Evolutionary conservation across 1,140 invertebrate species (phyloP).

Genomic region (Zaprionus vittiger): DNA sequence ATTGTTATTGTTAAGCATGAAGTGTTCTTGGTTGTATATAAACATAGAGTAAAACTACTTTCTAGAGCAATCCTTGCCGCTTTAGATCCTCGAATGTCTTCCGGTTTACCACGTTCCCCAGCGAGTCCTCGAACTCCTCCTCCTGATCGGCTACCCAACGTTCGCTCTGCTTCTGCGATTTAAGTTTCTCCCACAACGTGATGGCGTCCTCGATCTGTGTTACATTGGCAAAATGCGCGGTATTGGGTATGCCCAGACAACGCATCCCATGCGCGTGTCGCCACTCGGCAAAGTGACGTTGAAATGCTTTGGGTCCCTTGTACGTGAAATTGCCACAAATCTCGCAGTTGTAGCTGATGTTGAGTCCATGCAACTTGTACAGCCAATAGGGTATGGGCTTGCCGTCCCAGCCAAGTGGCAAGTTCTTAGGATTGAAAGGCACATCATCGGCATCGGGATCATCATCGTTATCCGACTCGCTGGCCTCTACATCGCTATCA

Average conservation of each 20-base stretch:
- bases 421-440: conserved; percentile 99
- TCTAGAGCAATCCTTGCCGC: conserved; percentile 96
- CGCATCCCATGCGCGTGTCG: conserved; percentile 99
- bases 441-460: conserved; percentile 95
- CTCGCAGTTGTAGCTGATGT: conserved; percentile 99
- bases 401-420: conserved; percentile 99
- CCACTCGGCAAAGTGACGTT: conserved; percentile 99
- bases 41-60: conserved; percentile 26
- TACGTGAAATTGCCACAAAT: conserved; percentile 99
- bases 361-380: conserved; percentile 99
- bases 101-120: conserved; percentile 99
- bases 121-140: conserved; percentile 99
- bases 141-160: conserved; percentile 98
- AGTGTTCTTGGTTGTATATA: conserved; percentile 27
- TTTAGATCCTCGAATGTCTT: conserved; percentile 99
- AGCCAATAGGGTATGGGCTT: conserved; percentile 99
- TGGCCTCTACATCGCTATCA: conserved; percentile 96
- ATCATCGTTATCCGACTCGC: conserved; percentile 94
- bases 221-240: conserved; percentile 99
- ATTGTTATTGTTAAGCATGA: conserved; percentile 25
- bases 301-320: conserved; percentile 99
- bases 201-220: conserved; percentile 99
- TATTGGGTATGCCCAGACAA: conserved; percentile 99
- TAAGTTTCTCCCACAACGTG: conserved; percentile 98
- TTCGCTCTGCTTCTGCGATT: conserved; percentile 96